Evolutionary conservation across 2,797 vertebrate genomes (phyloP).

Genomic region (Crenuchus spilurus): DNA sequence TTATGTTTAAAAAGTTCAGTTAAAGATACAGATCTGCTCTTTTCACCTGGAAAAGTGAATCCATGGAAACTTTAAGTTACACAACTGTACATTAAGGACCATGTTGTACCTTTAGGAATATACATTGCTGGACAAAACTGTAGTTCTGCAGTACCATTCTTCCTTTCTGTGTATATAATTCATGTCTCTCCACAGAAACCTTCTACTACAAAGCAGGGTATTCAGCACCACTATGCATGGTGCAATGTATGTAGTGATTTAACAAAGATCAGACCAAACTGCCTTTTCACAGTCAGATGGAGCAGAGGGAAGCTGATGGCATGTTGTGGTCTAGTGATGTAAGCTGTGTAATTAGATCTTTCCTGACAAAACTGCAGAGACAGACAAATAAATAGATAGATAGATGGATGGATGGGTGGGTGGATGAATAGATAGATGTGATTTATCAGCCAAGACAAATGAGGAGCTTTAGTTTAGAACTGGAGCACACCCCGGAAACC

Average conservation of each 20-base stretch:
- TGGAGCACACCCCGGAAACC: no score
- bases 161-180: not conserved
- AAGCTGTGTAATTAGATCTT: not conserved
- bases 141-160: not conserved
- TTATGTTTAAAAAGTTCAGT: no score
- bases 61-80: no score
- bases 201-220: not conserved
- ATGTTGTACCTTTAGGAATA: no score
- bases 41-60: no score
- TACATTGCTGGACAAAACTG: no score
- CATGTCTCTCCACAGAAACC: not conserved
- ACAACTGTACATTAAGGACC: no score
- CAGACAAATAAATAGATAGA: not conserved
- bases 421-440: no score
- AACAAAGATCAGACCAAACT: conserved; percentile 6
- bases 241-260: not conserved
- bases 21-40: no score
- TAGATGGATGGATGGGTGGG: not conserved
- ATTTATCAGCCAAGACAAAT: no score
- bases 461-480: no score
- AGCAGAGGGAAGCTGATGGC: conserved; percentile 9
- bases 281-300: conserved; percentile 15
- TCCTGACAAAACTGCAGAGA: conserved; percentile 13
- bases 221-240: not conserved
- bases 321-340: conserved; percentile 1